Evolutionary conservation across 2,888 invertebrate genomes (phyloP), one percentile per base, ranked within the genome.

Genomic region (Meloe dianella): DNA sequence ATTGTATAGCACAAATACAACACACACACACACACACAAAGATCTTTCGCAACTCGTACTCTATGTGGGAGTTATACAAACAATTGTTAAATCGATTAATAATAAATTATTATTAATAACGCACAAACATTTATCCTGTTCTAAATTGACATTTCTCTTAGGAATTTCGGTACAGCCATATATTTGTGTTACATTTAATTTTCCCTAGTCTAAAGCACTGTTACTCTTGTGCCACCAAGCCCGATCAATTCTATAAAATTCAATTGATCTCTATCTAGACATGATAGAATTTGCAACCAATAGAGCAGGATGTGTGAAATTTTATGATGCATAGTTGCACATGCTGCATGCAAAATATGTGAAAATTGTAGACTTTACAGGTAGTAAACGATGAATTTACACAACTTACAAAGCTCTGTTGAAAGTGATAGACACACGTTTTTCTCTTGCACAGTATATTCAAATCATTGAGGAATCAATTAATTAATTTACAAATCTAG

Each of bases 311-410:
- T 35, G 69, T 30, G 63, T 58, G 57, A 57, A 66, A 71, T 71
- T 71, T 71, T 69, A 69, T n/a, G n/a, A n/a, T 69, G 71, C 71
- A 71, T 69, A 65, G 69, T 63, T 71, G 71, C 71, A 71, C 69
- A 71, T 71, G 71, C 69, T 71, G 71, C 68, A 69, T 69, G 64
- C 51, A 58, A 64, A 59, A 65, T 64, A 60, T 63, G 68, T 66
- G 66, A 61, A 56, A 61, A 62, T 54, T 10, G 4, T 47, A 47
- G 20, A 47, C 20, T 22, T 20, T 47, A 9, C 4, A 20, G 0
- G 47, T 2, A 20, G 35, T 14, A 35, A 14, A 20, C 20, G n/a
- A 41, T 41, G 35, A 35, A 4, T 35, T 35, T 27, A 27, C 27
- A 27, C 27, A 27, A 27, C 27, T 27, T 27, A 3, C 4, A 27